A percentile compares a stretch with the other conserved stretches of the same genome.
phyloP scores from a whole-genome alignment of 2,113 vertebrate genomes.

The Ursus arctos region DNA sequence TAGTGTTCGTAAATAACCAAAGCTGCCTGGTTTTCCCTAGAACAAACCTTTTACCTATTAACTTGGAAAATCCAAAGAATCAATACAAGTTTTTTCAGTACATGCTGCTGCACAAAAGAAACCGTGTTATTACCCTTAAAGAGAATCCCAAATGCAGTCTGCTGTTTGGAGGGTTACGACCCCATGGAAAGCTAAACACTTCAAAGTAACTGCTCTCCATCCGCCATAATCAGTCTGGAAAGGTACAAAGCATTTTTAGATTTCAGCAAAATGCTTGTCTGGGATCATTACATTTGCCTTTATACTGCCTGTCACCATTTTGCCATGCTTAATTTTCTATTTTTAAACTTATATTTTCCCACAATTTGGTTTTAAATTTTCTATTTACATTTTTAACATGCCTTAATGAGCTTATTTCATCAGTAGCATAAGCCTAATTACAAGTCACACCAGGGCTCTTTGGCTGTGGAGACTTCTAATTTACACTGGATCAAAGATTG shows the following conservation, averaged over 20 bases:
- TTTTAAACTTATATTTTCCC: constrained; percentile 82
- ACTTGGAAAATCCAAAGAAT: constrained; percentile 56
- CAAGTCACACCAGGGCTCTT: constrained; percentile 79
- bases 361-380: constrained; percentile 83
- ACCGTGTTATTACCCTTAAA: constrained; percentile 33
- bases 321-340: constrained; percentile 55
- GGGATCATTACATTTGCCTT: constrained; percentile 73
- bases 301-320: constrained; percentile 70
- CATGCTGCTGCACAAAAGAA: constrained; percentile 29
- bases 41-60: constrained; percentile 38
- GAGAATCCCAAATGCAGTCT: not conserved
- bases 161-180: not conserved
- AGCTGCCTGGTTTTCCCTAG: constrained; percentile 17
- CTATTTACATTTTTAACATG: constrained; percentile 81
- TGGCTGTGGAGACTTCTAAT: constrained; percentile 52
- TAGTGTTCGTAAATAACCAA: not conserved
- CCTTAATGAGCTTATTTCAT: constrained; percentile 85
- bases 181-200: not conserved
- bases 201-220: not conserved
- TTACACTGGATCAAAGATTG: constrained; percentile 33
- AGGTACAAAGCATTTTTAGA: constrained; percentile 79
- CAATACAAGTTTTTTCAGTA: constrained; percentile 40
- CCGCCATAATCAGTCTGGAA: constrained; percentile 34
- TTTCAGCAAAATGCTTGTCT: constrained; percentile 79
- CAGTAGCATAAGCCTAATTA: constrained; percentile 81